These are phyloP conservation scores for Drosophila nasuta DNA, from an alignment of 1,140 invertebrate species.

Conservation along the genomic window DNA sequence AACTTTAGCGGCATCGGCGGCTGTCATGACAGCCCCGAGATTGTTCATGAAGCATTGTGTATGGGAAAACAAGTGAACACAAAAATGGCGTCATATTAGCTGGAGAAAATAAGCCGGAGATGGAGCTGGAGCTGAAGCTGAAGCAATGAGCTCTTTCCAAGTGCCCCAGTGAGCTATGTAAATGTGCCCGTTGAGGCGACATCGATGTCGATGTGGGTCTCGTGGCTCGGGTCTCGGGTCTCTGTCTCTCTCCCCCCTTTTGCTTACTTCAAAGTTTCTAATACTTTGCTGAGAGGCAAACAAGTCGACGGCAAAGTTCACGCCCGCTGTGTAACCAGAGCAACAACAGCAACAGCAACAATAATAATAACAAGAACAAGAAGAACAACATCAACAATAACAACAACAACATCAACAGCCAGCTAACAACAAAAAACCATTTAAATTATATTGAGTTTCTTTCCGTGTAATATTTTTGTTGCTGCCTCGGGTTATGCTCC, in stretches of 20 bases:
- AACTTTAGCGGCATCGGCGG: constrained; percentile 16
- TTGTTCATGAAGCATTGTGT: background rate
- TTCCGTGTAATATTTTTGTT: constrained; percentile 41
- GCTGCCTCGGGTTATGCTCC: constrained; percentile 7
- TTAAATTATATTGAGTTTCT: constrained; percentile 73
- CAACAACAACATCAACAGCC: constrained; percentile 4
- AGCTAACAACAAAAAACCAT: constrained; percentile 59
- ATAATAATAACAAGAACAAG: background rate
- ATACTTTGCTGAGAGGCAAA: constrained; percentile 31
- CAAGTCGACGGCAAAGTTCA: constrained; percentile 37
- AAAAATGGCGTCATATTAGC: constrained; percentile 1
- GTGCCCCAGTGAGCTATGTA: constrained; percentile 29
- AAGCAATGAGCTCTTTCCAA: background rate
- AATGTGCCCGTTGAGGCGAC: constrained; percentile 37
- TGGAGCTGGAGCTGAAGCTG: background rate
- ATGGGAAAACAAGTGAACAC: background rate
- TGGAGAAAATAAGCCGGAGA: background rate
- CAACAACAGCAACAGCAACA: constrained; percentile 22
- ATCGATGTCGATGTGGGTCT: constrained; percentile 14
- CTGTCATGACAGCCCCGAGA: constrained; percentile 29
- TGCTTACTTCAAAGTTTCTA: constrained; percentile 27
- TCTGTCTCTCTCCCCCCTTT: background rate
- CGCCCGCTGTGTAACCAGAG: constrained; percentile 39
- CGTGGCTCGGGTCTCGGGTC: background rate
- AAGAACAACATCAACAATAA: background rate